A percentile compares a stretch with the other conserved stretches of the same genome.
Conservation (phyloP, 2,797 vertebrate species). For the Gorsachius magnificus region DNA sequence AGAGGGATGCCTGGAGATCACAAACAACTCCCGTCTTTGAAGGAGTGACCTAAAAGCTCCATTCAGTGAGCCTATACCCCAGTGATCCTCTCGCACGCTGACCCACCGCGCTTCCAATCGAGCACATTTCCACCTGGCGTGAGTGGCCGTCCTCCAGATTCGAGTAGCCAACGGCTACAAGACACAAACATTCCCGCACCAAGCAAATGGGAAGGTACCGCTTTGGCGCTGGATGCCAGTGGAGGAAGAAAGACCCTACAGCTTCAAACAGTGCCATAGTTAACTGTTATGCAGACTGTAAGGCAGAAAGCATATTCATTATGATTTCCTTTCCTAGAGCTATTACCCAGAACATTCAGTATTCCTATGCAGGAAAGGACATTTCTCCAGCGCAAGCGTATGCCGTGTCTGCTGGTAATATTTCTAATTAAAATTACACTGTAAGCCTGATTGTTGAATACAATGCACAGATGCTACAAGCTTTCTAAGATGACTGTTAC, state of each 20-base stretch:
- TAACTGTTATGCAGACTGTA: neutral
- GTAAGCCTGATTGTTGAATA: slow-evolving; percentile 4
- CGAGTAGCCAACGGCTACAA: neutral
- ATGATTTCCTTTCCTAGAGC: neutral
- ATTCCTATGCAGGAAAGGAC: neutral
- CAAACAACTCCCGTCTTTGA: neutral
- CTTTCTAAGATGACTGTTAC: neutral
- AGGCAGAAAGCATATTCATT: neutral
- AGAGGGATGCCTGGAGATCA: neutral
- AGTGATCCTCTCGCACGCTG: neutral
- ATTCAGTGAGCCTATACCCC: neutral
- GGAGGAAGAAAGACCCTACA: neutral
- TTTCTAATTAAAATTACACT: slow-evolving; percentile 17
- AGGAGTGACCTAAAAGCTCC: neutral
- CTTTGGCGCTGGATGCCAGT: neutral
- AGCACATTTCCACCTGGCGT: neutral
- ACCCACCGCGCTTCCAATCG: neutral
- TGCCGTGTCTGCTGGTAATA: neutral
- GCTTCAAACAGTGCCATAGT: neutral
- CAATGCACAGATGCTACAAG: slow-evolving; percentile 15
- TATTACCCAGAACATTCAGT: neutral
- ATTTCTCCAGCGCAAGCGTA: neutral
- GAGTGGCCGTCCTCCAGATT: neutral
- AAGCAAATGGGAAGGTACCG: neutral
- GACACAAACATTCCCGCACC: neutral